phyloP scores from a whole-genome alignment of 2,888 invertebrate genomes.

The Melinaea marsaeus region DNA sequence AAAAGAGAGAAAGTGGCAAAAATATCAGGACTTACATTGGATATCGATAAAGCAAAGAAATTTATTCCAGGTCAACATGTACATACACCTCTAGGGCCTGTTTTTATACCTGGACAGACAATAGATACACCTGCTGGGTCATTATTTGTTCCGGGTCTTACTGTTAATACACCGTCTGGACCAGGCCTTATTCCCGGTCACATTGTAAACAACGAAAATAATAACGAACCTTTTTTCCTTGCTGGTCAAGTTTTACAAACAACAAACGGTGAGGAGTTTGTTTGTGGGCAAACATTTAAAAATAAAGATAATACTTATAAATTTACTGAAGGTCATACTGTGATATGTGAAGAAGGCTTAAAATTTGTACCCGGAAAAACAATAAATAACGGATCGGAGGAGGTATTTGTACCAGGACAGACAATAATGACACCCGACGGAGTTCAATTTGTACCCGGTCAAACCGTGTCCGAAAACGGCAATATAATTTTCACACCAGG shows the following conservation, averaged over 20 bases:
- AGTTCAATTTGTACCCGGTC: constrained; percentile 81
- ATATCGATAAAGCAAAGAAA: constrained; percentile 81
- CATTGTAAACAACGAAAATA: constrained; percentile 78
- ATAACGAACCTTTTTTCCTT: constrained; percentile 81
- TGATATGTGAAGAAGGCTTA: constrained; percentile 78
- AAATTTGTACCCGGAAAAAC: constrained; percentile 81
- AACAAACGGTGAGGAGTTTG: constrained; percentile 75
- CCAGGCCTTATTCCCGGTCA: constrained; percentile 86
- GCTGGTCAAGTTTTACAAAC: constrained; percentile 83
- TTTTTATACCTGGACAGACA: constrained; percentile 87
- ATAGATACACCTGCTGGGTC: constrained; percentile 82
- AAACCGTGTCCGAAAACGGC: constrained; percentile 73
- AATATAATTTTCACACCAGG: constrained; percentile 80
- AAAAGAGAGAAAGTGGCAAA: constrained; percentile 78
- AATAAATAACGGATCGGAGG: constrained; percentile 65
- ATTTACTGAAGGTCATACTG: constrained; percentile 81
- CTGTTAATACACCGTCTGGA: constrained; percentile 82
- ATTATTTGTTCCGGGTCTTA: constrained; percentile 85
- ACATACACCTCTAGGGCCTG: constrained; percentile 81
- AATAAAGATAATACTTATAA: constrained; percentile 74
- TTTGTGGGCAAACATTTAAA: constrained; percentile 81
- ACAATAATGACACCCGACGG: constrained; percentile 78
- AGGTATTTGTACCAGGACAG: constrained; percentile 80
- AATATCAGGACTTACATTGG: constrained; percentile 80
- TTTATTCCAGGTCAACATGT: constrained; percentile 86